Evolutionary conservation across 1,140 invertebrate species (phyloP).

Genomic region (Steinernema khuongi): DNA sequence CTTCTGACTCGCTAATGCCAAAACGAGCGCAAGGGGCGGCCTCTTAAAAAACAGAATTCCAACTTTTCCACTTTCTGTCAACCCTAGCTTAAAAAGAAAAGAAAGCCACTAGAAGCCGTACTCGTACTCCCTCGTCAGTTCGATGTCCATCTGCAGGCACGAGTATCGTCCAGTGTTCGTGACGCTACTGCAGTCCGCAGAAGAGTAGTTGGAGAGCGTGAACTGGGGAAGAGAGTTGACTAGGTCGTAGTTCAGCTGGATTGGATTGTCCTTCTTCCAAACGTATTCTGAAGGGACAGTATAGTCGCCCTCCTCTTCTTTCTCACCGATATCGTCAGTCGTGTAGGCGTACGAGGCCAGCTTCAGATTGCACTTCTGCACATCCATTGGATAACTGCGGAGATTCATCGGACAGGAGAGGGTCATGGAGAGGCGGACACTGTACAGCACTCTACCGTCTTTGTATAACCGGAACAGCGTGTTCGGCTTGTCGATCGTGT

Average conservation of each 20-base stretch:
- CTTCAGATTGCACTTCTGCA: slow-evolving; percentile 22
- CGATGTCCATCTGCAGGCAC: slow-evolving; percentile 30
- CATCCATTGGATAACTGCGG: slow-evolving; percentile 26
- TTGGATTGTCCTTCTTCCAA: slow-evolving; percentile 89
- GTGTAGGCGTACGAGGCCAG: slow-evolving; percentile 72
- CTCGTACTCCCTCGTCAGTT: slow-evolving; percentile 33
- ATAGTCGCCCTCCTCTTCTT: too few species aligned
- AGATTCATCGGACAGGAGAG: slow-evolving; percentile 32
- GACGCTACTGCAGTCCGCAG: slow-evolving; percentile 62
- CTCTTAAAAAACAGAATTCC: slow-evolving; percentile 30
- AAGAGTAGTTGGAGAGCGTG: slow-evolving; percentile 82
- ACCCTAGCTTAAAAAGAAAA: slow-evolving; percentile 72
- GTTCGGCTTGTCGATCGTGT: slow-evolving; percentile 70
- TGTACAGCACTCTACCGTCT: slow-evolving; percentile 48
- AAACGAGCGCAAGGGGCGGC: slow-evolving; percentile 51
- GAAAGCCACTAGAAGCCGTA: slow-evolving; percentile 66
- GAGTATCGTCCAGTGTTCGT: slow-evolving; percentile 39
- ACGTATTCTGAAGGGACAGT: slow-evolving; percentile 44
- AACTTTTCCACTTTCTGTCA: background rate
- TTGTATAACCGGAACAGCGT: slow-evolving; percentile 90
- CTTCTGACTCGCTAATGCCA: too few species aligned
- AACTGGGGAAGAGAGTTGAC: slow-evolving; percentile 76
- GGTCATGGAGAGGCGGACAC: slow-evolving; percentile 26
- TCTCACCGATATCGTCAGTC: slow-evolving; percentile 80
- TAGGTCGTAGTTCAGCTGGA: slow-evolving; percentile 87